These are phyloP conservation scores for Oncorhynchus masou DNA, from an alignment of 2,113 vertebrate genomes.

Conservation along the genomic window DNA sequence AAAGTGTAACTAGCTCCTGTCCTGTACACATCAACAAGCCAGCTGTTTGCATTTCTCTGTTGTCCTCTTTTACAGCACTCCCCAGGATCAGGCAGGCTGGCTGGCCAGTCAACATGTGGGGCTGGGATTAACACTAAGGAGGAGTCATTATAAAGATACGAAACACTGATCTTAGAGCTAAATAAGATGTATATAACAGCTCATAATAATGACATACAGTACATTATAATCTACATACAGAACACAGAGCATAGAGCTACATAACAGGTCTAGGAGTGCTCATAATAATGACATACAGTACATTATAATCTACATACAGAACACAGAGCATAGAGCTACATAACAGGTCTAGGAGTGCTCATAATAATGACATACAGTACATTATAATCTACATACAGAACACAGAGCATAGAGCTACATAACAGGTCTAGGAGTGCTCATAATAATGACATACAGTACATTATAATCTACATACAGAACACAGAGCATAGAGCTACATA, in stretches of 20 bases:
- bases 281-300: constrained; percentile 21
- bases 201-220: constrained; percentile 7
- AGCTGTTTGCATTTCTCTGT: constrained; percentile 36
- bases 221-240: no score
- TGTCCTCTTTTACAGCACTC: constrained; percentile 6
- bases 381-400: no score
- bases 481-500: background rate
- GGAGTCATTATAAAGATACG: background rate
- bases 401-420: background rate
- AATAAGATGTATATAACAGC: no score
- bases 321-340: background rate
- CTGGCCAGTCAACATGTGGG: background rate
- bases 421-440: background rate
- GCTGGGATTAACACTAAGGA: background rate
- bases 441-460: constrained; percentile 5
- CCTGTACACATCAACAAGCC: constrained; percentile 46
- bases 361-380: constrained; percentile 13
- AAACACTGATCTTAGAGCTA: background rate
- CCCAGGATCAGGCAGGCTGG: constrained; percentile 4
- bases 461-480: no score
- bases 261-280: background rate
- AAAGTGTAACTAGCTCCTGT: constrained; percentile 37
- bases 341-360: background rate
- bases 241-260: background rate
- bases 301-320: no score